Evolutionary conservation across 2,113 vertebrate genomes (phyloP).

Genomic region (Thinocorus orbignyianus): DNA sequence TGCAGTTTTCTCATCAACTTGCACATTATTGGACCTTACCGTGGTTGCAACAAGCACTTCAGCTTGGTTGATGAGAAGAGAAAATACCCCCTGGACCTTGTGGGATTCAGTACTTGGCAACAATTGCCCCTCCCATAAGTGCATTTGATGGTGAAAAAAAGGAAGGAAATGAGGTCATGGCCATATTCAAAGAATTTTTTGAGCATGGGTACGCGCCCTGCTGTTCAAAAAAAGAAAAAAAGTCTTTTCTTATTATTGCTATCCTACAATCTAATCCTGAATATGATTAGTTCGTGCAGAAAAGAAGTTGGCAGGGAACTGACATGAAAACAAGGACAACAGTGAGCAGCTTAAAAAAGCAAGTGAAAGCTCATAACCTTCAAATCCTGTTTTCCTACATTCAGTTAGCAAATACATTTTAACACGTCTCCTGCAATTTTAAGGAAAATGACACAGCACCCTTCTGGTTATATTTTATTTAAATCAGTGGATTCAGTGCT

Average conservation of each 20-base stretch:
- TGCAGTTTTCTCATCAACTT: constrained; percentile 62
- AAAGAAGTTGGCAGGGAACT: neutral
- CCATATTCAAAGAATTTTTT: neutral
- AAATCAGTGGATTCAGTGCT: neutral
- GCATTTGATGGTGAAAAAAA: neutral
- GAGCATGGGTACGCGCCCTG: neutral
- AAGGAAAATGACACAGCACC: neutral
- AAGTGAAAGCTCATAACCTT: neutral
- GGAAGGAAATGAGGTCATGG: constrained; percentile 6
- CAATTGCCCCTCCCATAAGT: neutral
- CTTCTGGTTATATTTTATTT: constrained; percentile 2
- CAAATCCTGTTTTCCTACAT: neutral
- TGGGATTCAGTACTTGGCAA: constrained; percentile 29
- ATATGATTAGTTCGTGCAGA: neutral
- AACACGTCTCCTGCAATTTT: neutral
- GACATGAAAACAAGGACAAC: neutral
- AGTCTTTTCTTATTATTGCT: neutral
- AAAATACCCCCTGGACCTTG: constrained; percentile 51
- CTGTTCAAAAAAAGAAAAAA: neutral
- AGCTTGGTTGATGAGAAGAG: constrained; percentile 39
- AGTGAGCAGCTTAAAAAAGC: neutral
- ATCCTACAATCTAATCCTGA: neutral
- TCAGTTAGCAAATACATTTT: neutral
- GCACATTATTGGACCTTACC: constrained; percentile 56
- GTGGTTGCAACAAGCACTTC: constrained; percentile 36